Evolutionary conservation across 2,797 vertebrate genomes (phyloP).

Genomic region (Acipenser oxyrinchus): DNA sequence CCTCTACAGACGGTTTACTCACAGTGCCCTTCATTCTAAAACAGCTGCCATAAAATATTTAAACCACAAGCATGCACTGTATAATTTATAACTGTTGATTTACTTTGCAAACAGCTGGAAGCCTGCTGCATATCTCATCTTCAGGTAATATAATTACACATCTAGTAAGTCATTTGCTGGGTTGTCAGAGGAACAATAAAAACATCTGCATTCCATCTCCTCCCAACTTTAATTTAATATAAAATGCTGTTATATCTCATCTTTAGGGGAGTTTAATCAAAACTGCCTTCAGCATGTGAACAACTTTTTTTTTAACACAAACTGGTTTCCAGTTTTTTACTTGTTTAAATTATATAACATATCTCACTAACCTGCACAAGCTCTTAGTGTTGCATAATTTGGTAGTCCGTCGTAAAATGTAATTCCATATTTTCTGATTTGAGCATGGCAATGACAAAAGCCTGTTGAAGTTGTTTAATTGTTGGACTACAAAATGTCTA

Average conservation of each 20-base stretch:
- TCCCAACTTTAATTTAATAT: constrained; percentile 22
- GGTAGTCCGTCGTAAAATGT: too few species aligned
- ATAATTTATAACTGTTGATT: not conserved
- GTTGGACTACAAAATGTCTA: too few species aligned
- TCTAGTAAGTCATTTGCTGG: not conserved
- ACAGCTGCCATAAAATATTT: constrained; percentile 47
- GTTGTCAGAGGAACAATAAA: constrained; percentile 1
- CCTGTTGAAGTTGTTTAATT: too few species aligned
- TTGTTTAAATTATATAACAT: too few species aligned
- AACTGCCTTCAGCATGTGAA: not conserved
- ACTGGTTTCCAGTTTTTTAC: not conserved
- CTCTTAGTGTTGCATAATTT: too few species aligned
- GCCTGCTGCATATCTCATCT: not conserved
- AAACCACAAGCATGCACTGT: constrained; percentile 24
- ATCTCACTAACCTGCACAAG: too few species aligned
- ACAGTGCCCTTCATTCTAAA: constrained; percentile 20
- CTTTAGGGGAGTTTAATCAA: not conserved
- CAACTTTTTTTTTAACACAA: not conserved
- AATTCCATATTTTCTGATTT: too few species aligned
- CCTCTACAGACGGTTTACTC: not conserved
- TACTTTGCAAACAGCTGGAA: constrained; percentile 11
- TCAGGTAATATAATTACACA: not conserved
- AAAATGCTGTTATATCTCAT: not conserved
- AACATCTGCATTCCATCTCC: constrained; percentile 35
- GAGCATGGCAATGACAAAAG: too few species aligned